A percentile compares a stretch with the other conserved stretches of the same genome.
phyloP scores from a whole-genome alignment of 2,113 vertebrate genomes.

The Colistium nudipinnis region DNA sequence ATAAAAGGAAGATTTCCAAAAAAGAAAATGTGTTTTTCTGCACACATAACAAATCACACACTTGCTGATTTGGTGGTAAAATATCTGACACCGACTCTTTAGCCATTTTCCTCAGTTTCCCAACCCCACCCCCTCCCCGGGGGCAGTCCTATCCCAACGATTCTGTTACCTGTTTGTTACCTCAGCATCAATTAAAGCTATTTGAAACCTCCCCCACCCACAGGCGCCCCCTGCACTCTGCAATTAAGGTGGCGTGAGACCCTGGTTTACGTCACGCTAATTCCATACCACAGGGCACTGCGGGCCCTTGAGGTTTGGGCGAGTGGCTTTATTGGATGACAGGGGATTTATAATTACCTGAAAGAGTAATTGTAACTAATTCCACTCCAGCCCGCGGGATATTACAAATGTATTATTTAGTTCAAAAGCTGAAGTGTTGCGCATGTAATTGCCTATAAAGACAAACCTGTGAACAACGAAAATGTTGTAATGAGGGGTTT shows the following conservation, averaged over 20 bases:
- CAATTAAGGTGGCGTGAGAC: slow-evolving; percentile 72
- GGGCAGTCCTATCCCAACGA: slow-evolving; percentile 49
- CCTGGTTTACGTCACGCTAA: slow-evolving; percentile 53
- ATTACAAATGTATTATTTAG: slow-evolving; percentile 23
- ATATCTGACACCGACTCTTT: slow-evolving; percentile 43
- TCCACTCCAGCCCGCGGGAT: slow-evolving; percentile 57
- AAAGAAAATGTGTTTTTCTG: too few species aligned
- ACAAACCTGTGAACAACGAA: not conserved
- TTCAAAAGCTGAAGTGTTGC: slow-evolving; percentile 16
- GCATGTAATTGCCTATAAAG: slow-evolving; percentile 17
- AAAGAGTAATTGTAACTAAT: slow-evolving; percentile 68
- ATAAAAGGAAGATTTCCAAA: not conserved
- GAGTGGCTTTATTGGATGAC: slow-evolving; percentile 55
- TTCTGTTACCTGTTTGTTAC: slow-evolving; percentile 73
- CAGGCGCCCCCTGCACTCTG: slow-evolving; percentile 43
- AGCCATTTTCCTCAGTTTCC: slow-evolving; percentile 18
- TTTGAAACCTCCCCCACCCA: slow-evolving; percentile 70
- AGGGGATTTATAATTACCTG: slow-evolving; percentile 66
- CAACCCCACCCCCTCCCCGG: slow-evolving; percentile 38
- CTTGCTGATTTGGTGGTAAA: not conserved
- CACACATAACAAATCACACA: not conserved
- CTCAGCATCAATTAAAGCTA: slow-evolving; percentile 69
- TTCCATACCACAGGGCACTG: slow-evolving; percentile 44
- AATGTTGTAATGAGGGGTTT: not conserved
- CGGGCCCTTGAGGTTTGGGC: slow-evolving; percentile 47